phyloP scores from a whole-genome alignment of 2,113 vertebrate genomes.

The Cebidichthys violaceus region DNA sequence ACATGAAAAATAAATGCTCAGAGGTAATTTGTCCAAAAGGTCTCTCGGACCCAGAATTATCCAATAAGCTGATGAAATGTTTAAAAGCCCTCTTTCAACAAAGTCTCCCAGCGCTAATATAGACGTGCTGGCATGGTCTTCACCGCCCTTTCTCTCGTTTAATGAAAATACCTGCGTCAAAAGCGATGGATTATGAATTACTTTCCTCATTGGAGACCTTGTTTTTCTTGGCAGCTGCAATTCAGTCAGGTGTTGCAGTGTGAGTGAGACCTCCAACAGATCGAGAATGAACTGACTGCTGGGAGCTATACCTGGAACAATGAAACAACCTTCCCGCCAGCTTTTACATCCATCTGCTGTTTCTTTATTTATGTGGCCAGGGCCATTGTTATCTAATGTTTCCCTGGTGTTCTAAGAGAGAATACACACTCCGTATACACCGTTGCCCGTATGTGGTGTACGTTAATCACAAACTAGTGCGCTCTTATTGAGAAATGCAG shows the following conservation, averaged over 20 bases:
- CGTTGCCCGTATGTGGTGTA: neutral
- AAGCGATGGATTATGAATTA: conserved; percentile 47
- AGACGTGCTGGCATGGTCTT: conserved; percentile 15
- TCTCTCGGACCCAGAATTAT: conserved; percentile 3
- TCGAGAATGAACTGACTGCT: conserved; percentile 16
- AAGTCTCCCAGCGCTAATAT: conserved; percentile 8
- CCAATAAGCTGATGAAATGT: conserved; percentile 10
- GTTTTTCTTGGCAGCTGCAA: conserved; percentile 30
- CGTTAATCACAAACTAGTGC: conserved; percentile 23
- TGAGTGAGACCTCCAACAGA: conserved; percentile 21
- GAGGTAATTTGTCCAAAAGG: conserved; percentile 12
- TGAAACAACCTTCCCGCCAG: conserved; percentile 16
- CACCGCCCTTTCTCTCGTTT: neutral
- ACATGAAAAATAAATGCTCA: neutral
- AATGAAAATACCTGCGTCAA: conserved; percentile 18
- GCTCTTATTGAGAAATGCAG: conserved; percentile 44
- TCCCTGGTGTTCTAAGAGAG: neutral
- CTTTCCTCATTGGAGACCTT: conserved; percentile 8
- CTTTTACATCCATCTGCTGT: conserved; percentile 36
- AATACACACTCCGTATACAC: neutral
- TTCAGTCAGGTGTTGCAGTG: conserved; percentile 24
- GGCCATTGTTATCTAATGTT: conserved; percentile 9
- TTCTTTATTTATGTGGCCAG: conserved; percentile 37
- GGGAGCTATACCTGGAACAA: conserved; percentile 42
- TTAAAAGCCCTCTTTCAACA: neutral